Base-by-base conservation (phyloP, 2,113 vertebrate species). In the Podocnemis expansa region DNA sequence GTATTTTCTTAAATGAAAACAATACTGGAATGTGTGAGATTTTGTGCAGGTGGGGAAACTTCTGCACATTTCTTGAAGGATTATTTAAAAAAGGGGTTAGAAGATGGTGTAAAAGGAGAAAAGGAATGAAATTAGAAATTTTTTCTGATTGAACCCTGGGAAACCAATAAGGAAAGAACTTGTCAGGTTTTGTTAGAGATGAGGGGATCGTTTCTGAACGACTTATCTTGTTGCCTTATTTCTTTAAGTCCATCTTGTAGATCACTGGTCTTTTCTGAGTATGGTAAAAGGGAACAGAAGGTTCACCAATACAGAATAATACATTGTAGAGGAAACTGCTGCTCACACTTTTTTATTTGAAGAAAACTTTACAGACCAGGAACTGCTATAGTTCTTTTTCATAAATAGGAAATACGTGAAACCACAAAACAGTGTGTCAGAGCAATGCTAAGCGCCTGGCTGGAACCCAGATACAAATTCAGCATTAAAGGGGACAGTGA, bases 371-470 rank as follows among this genome's bases (percentile, higher is more conserved):
- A 93, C 94, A 95, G 95, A 91, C 86, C 90, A 95, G 96, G 95
- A 97, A 97, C 96, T 94, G 85, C 80, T 95, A 0, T 70, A 63
- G 87, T 70, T 91, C 81, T 89, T 95, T 79, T 82, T 90, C 86
- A 96, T 76, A 95, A 95, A 91, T 96, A 97, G 95, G 96, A 97
- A 97, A 96, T 88, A 84, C 52, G 56, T 29, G 79, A 90, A 93
- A 87, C 97, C 96, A 93, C 96, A 96, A 87, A 82, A 95, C 79
- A 52, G 81, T 89, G 27, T 79, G 73, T 84, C 56, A 92, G 87
- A 0, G 1, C 60, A 88, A 89, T 78, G 70, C 49, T 87, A 47
- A 63, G 87, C 88, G 93, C 56, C 81, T 93, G 76, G 5, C 52
- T 95, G 27, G 90, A 92, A 51, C 80, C 81, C 92, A 0, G 88